Evolutionary conservation across 23 tunicate genomes (phyloP), one percentile per base, ranked within the genome.

Genomic region (Oikopleura vanhoeffeni): DNA sequence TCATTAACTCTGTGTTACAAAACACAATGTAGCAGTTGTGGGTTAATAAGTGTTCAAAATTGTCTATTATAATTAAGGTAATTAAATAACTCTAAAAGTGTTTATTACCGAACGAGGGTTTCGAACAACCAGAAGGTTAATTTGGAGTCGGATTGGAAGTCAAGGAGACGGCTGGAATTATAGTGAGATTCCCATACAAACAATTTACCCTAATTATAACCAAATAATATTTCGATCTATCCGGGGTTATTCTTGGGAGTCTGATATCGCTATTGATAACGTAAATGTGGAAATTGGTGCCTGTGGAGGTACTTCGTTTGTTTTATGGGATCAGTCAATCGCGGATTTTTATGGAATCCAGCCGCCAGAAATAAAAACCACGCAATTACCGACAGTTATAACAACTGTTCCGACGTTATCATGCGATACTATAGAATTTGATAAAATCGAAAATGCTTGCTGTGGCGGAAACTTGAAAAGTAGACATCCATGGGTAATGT

Each of bases 91-190:
- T n/a, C n/a, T n/a, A 24, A 18, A 71, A 71, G 79, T 71, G 4
- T 71, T 18, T 30, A 2, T 30, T 33, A 71, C 79, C 27, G 79
- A 71, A 71, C 27, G 79, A 32, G 79, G 79, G 3, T 71, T 71
- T 30, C 27, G 35, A 18, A 30, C 35, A 3, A 30, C 34, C 34
- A 28, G 35, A 71, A 71, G 79, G 32, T 38, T 71, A 30, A 71
- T 71, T 71, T 71, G 79, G 79, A 71, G 79, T 32, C 79, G 79
- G 32, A 71, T 30, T 71, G 79, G 79, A 30, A 71, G 35, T 71
- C 79, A 71, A 38, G 38, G 79, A 2, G 79, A 32, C 35, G 34
- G 32, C 3, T 71, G 79, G 79, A 32, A 24, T 13, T 13, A 18
- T 30, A 38, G 36, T 2, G 35, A 18, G 32, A 30, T 71, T 13